Conservation (phyloP, 2,888 invertebrate genomes). For the Noctua janthe region DNA sequence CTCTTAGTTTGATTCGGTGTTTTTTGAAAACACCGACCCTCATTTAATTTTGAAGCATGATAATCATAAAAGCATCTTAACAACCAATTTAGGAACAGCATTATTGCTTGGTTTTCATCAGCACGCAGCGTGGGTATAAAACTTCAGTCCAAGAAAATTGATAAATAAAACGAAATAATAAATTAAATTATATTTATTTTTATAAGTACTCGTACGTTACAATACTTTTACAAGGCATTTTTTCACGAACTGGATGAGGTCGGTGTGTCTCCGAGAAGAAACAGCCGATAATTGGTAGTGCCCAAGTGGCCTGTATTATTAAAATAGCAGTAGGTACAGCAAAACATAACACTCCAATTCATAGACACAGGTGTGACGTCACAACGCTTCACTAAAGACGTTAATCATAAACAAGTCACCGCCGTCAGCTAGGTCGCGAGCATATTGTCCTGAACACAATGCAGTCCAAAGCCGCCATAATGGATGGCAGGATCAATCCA, state of each 20-base stretch:
- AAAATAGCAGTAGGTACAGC: neutral
- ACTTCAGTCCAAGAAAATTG: neutral
- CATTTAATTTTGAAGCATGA: neutral
- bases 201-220: no score
- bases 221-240: neutral
- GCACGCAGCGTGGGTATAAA: neutral
- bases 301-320: neutral
- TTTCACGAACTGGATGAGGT: neutral
- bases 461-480: slow-evolving; percentile 48
- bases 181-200: no score
- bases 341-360: neutral
- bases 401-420: slow-evolving; percentile 45
- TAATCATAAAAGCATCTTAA: neutral
- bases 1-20: no score
- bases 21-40: no score
- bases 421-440: slow-evolving; percentile 46
- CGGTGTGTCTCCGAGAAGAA: neutral
- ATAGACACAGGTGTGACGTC: slow-evolving; percentile 28
- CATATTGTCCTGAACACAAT: slow-evolving; percentile 53
- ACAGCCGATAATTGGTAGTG: neutral
- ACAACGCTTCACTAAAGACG: slow-evolving; percentile 17
- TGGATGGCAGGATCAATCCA: slow-evolving; percentile 57
- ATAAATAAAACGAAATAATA: no score
- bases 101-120: neutral
- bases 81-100: neutral